Evolutionary conservation across 2,113 vertebrate species (phyloP), one percentile per base, ranked within the genome.

Genomic region (Glareola pratincola): DNA sequence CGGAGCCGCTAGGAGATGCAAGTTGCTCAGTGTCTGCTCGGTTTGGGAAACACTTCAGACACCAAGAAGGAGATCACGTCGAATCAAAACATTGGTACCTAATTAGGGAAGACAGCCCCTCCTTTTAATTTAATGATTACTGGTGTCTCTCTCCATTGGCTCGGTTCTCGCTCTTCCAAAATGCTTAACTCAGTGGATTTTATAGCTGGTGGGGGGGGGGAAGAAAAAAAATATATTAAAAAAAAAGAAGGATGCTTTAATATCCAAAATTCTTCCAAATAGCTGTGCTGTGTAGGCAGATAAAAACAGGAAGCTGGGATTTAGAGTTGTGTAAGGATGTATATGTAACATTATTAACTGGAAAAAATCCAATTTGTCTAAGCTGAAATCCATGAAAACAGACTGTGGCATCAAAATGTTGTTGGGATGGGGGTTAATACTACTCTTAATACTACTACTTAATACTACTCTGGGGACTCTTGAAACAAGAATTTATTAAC

Each of bases 1-100:
- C 3, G 3, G 8, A 41, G 74, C 93, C 90, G 17, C 92, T 71
- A 92, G 96, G 96, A 94, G 93, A 73, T 93, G 88, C 92, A 80
- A 73, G 81, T 5, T 86, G 39, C 71, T 85, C 81, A 57, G 34
- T 4, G 27, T 85, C 73, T 60, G 72, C 48, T 78, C 4, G 0
- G 27, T 41, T 18, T 36, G 57, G 57, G 24, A 53, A 53, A 57
- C 20, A 6, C 27, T 71, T 53, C 17, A 47, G 45, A 20, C 74
- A 26, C 19, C 53, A 10, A 53, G 32, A 20, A 34, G 14, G 26
- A 54, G 56, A 90, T 47, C 3, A 5, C 29, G 53, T 64, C n/a
- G 10, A 22, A 14, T 37, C 57, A 64, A 68, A 94, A 75, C 3
- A 60, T 20, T 0, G 0, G 30, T 29, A 39, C 45, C 14, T 76